phyloP scores from a whole-genome alignment of 1,140 invertebrate genomes.

The Parasteatoda tepidariorum region DNA sequence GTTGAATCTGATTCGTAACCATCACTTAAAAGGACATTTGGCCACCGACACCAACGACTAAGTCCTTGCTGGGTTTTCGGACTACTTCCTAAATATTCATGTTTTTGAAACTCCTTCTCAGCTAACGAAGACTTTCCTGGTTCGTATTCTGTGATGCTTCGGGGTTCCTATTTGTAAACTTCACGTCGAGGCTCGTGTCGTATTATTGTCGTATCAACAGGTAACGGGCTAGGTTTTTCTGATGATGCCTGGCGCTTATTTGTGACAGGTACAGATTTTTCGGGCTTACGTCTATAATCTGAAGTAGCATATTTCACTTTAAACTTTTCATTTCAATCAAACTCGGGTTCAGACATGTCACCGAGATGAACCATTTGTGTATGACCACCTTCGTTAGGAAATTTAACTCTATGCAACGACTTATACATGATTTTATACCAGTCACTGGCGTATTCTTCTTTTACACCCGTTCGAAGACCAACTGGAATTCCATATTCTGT shows the following conservation, averaged over 20 bases:
- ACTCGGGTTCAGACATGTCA: conserved; percentile 84
- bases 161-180: conserved; percentile 54
- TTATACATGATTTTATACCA: conserved; percentile 99
- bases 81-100: conserved; percentile 41
- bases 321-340: conserved; percentile 67
- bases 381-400: conserved; percentile 66
- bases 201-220: not conserved
- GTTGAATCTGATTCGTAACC: conserved; percentile 92
- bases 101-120: conserved; percentile 77
- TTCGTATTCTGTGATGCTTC: conserved; percentile 77
- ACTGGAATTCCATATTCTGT: conserved; percentile 91
- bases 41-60: conserved; percentile 11
- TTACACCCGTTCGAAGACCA: conserved; percentile 92
- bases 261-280: conserved; percentile 24
- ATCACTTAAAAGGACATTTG: conserved; percentile 50
- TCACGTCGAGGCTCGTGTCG: conserved; percentile 10
- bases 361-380: conserved; percentile 70
- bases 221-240: conserved; percentile 5
- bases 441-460: conserved; percentile 88
- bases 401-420: conserved; percentile 79
- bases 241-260: not conserved
- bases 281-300: conserved; percentile 35
- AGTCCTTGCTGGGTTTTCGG: conserved; percentile 30
- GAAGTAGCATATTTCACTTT: conserved; percentile 16
- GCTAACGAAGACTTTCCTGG: conserved; percentile 90